phyloP scores from a whole-genome alignment of 2,888 invertebrate species.

The Meandrusa payeni region DNA sequence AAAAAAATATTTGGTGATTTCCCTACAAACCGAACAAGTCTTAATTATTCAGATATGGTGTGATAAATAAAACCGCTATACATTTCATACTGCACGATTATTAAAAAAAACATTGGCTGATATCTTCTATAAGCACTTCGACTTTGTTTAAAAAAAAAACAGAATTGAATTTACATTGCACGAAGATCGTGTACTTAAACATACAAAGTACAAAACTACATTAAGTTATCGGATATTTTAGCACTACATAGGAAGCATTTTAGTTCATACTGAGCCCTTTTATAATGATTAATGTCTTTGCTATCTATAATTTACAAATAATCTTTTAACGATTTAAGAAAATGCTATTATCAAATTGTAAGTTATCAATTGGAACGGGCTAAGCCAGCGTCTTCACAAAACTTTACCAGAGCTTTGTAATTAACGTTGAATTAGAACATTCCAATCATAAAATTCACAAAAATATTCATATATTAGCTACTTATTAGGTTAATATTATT shows the following conservation, averaged over 20 bases:
- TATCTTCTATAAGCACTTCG: slow-evolving; percentile 18
- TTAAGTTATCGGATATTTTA: slow-evolving; percentile 39
- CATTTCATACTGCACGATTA: slow-evolving; percentile 12
- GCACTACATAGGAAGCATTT: slow-evolving; percentile 58
- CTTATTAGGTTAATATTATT: slow-evolving; percentile 15
- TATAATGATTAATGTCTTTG: slow-evolving; percentile 18
- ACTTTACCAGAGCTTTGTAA: too few relatives aligned
- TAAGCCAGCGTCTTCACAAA: too few relatives aligned
- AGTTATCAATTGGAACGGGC: too few relatives aligned
- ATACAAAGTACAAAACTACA: slow-evolving; percentile 26
- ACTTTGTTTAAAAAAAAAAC: slow-evolving; percentile 20
- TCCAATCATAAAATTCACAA: neutral
- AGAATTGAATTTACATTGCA: slow-evolving; percentile 54
- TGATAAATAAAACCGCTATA: slow-evolving; percentile 12
- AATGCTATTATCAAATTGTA: neutral
- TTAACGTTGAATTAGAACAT: too few relatives aligned
- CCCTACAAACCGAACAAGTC: slow-evolving; percentile 29
- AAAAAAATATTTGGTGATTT: slow-evolving; percentile 63
- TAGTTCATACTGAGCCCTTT: slow-evolving; percentile 35
- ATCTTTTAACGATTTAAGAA: neutral
- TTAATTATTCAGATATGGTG: slow-evolving; percentile 2
- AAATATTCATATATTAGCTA: slow-evolving; percentile 6
- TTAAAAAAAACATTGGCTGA: slow-evolving; percentile 11
- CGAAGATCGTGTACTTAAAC: slow-evolving; percentile 37
- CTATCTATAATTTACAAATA: slow-evolving; percentile 6